A percentile compares a stretch with the other conserved stretches of the same genome.
phyloP scores from a whole-genome alignment of 2,797 vertebrate species.

The Sparidentex hasta region DNA sequence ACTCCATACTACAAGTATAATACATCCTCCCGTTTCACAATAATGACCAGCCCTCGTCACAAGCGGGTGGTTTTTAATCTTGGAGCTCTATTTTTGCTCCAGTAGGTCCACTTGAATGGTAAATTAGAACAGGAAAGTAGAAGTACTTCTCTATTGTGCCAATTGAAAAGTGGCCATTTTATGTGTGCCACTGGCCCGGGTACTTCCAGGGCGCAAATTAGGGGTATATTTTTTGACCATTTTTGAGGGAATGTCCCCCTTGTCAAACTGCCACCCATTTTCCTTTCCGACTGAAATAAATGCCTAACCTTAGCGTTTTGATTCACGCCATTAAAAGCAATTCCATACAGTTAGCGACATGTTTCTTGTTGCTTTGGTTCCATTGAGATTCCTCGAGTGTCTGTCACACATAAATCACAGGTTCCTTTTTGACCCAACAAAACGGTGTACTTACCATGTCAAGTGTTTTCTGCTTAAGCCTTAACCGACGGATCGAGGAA shows the following conservation, averaged over 20 bases:
- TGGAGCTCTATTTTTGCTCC: constrained; percentile 22
- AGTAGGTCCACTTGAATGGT: constrained; percentile 42
- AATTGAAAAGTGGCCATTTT: constrained; percentile 29
- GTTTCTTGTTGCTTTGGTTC: too few species aligned
- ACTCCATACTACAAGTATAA: background rate
- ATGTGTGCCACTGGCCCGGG: background rate
- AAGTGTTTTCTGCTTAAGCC: too few species aligned
- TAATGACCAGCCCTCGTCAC: constrained; percentile 43
- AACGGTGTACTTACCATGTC: too few species aligned
- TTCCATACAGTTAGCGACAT: background rate
- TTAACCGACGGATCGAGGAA: too few species aligned
- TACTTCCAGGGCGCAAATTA: constrained; percentile 15
- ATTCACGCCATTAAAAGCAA: background rate
- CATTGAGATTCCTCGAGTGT: too few species aligned
- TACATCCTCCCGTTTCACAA: constrained; percentile 11
- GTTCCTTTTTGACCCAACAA: background rate
- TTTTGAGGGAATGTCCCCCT: background rate
- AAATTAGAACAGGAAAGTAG: constrained; percentile 50
- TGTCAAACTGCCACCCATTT: background rate
- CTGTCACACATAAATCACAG: background rate
- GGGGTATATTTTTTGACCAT: background rate
- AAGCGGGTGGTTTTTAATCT: constrained; percentile 50
- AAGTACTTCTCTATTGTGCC: constrained; percentile 27
- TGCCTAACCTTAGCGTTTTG: background rate
- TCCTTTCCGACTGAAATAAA: background rate